Evolutionary conservation across 1,140 invertebrate genomes (phyloP).

Genomic region (Drosophila kurseongensis): DNA sequence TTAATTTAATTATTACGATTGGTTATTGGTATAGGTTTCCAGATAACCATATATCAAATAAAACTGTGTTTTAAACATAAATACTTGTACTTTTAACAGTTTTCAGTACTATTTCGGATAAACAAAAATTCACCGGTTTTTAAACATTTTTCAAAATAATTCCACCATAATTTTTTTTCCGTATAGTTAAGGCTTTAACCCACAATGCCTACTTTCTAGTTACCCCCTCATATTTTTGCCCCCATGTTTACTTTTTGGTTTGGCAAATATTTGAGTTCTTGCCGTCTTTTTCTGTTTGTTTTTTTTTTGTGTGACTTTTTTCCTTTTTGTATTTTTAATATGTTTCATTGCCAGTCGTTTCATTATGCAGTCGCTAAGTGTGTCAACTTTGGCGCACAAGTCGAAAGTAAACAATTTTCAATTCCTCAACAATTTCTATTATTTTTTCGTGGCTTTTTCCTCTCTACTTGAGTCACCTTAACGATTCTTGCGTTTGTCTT

Average conservation of each 20-base stretch:
- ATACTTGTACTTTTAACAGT: too few species aligned
- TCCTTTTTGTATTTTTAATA: slow-evolving; percentile 23
- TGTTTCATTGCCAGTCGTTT: slow-evolving; percentile 20
- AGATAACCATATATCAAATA: too few species aligned
- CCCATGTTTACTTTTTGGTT: slow-evolving; percentile 20
- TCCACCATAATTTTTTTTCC: neutral
- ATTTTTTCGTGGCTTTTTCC: slow-evolving; percentile 13
- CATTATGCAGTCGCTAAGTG: slow-evolving; percentile 31
- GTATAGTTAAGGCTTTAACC: neutral
- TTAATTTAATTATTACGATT: too few species aligned
- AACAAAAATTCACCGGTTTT: too few species aligned
- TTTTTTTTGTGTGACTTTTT: slow-evolving; percentile 2
- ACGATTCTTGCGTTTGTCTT: slow-evolving; percentile 44
- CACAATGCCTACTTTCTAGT: neutral
- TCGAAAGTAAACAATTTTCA: slow-evolving; percentile 42
- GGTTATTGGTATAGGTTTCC: too few species aligned
- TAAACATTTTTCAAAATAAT: too few species aligned
- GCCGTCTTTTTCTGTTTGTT: slow-evolving; percentile 6
- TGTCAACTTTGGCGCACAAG: slow-evolving; percentile 38
- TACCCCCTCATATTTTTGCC: neutral
- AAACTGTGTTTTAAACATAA: too few species aligned
- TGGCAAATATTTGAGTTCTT: slow-evolving; percentile 35
- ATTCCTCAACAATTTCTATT: slow-evolving; percentile 31
- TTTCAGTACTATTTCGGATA: too few species aligned
- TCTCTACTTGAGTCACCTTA: slow-evolving; percentile 36